Evolutionary conservation across 2,113 vertebrate species (phyloP).

Genomic region (Corythornis cristatus): DNA sequence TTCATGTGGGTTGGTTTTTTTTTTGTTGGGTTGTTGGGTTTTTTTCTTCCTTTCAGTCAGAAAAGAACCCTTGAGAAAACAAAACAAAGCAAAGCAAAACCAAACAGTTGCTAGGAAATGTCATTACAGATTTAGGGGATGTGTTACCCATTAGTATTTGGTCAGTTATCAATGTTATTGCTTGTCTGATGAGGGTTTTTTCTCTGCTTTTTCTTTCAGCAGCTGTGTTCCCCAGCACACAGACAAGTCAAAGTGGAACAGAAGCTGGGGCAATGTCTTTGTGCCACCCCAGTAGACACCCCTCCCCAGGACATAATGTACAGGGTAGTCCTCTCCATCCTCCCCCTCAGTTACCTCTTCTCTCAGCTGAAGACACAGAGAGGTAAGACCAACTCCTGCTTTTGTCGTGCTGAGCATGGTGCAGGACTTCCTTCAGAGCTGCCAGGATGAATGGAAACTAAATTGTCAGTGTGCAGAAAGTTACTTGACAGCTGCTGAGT

Average conservation of each 20-base stretch:
- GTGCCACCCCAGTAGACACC: slow-evolving; percentile 73
- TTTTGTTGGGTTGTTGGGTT: not conserved
- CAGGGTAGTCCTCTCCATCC: slow-evolving; percentile 76
- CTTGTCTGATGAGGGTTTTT: not conserved
- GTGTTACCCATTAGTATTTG: not conserved
- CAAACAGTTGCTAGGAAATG: not conserved
- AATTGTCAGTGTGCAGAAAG: not conserved
- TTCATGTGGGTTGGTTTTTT: not conserved
- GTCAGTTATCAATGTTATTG: not conserved
- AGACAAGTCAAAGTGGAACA: slow-evolving; percentile 68
- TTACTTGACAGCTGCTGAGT: not conserved
- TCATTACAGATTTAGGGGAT: not conserved
- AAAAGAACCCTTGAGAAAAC: not conserved
- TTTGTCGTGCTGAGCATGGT: not conserved
- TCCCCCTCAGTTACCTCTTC: slow-evolving; percentile 71
- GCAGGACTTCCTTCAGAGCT: slow-evolving; percentile 31
- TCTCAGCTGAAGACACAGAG: slow-evolving; percentile 72
- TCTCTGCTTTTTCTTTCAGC: slow-evolving; percentile 68
- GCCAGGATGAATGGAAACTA: slow-evolving; percentile 6
- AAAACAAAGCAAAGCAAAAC: not conserved
- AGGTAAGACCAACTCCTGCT: slow-evolving; percentile 73
- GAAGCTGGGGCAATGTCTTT: slow-evolving; percentile 67
- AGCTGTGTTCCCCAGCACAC: slow-evolving; percentile 72
- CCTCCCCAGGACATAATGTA: slow-evolving; percentile 73
- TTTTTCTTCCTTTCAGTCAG: not conserved